Conservation (phyloP, 1,140 invertebrate species). For the Hormaphis cornu region DNA sequence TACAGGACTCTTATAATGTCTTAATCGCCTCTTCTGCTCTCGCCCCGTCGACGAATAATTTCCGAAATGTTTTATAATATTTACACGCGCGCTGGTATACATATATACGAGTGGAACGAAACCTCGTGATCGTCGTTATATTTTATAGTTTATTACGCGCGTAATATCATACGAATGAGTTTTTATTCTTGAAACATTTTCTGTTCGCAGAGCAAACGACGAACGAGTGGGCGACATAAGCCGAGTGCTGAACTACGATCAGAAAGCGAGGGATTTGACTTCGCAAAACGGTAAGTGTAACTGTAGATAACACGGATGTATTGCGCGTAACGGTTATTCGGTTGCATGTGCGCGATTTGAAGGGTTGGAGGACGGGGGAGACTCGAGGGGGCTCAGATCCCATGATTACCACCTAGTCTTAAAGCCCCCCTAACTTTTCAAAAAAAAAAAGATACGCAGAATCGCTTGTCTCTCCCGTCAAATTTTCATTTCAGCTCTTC, state of each 20-base stretch:
- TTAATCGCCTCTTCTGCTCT: background rate
- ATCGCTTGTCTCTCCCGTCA: too few species aligned
- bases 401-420: too few species aligned
- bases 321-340: too few species aligned
- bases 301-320: background rate
- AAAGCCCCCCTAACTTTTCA: too few species aligned
- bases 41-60: background rate
- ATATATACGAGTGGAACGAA: background rate
- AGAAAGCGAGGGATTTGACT: conserved; percentile 69
- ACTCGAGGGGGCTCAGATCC: too few species aligned
- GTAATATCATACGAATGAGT: background rate
- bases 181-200: conserved; percentile 9
- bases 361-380: too few species aligned
- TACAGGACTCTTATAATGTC: conserved; percentile 3
- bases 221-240: conserved; percentile 66
- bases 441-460: too few species aligned
- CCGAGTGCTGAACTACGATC: conserved; percentile 62
- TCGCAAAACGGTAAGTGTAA: conserved; percentile 68
- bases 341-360: too few species aligned
- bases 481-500: too few species aligned
- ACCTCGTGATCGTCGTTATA: background rate
- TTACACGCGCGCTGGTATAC: background rate
- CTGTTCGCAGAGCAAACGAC: conserved; percentile 67
- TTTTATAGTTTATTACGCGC: background rate
- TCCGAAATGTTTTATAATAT: conserved; percentile 28